phyloP scores from a whole-genome alignment of 2,797 vertebrate species.

The Pseudomugil tenellus region DNA sequence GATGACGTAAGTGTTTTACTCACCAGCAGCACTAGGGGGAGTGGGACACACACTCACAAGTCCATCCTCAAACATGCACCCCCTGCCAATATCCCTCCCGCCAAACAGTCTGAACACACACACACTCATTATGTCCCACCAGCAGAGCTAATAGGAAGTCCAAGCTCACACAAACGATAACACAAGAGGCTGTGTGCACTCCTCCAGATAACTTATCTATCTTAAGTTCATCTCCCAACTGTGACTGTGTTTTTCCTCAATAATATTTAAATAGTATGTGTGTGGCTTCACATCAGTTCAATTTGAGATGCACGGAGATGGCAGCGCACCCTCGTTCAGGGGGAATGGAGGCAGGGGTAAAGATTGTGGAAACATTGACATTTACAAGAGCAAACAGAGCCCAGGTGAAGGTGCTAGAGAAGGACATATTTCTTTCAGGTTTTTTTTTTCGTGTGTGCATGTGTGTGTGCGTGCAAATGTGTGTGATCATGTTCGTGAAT shows the following conservation, averaged over 20 bases:
- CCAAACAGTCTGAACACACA: constrained; percentile 46
- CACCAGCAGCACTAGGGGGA: constrained; percentile 79
- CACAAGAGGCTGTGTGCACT: constrained; percentile 67
- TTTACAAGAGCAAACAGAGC: constrained; percentile 74
- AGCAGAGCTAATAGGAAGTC: constrained; percentile 73
- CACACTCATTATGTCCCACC: constrained; percentile 59
- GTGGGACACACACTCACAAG: constrained; percentile 71
- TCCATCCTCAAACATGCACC: constrained; percentile 24
- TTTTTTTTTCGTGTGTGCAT: constrained; percentile 7
- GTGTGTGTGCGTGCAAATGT: constrained; percentile 11
- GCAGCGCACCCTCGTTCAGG: constrained; percentile 30
- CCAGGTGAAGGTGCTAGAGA: constrained; percentile 71
- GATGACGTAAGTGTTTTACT: constrained; percentile 81
- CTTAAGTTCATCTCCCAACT: constrained; percentile 58
- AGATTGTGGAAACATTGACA: constrained; percentile 83
- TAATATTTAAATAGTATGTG: constrained; percentile 58
- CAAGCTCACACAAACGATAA: constrained; percentile 70
- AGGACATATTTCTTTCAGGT: constrained; percentile 55
- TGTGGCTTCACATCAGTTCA: constrained; percentile 57
- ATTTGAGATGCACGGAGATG: constrained; percentile 71
- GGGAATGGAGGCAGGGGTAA: constrained; percentile 57
- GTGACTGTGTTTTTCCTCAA: constrained; percentile 12
- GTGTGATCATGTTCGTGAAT: constrained; percentile 55
- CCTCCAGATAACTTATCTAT: constrained; percentile 76
- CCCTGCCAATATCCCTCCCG: constrained; percentile 57